Base-by-base conservation (phyloP, 2,797 vertebrate genomes). In the Parauchenoglanis punctatus region DNA sequence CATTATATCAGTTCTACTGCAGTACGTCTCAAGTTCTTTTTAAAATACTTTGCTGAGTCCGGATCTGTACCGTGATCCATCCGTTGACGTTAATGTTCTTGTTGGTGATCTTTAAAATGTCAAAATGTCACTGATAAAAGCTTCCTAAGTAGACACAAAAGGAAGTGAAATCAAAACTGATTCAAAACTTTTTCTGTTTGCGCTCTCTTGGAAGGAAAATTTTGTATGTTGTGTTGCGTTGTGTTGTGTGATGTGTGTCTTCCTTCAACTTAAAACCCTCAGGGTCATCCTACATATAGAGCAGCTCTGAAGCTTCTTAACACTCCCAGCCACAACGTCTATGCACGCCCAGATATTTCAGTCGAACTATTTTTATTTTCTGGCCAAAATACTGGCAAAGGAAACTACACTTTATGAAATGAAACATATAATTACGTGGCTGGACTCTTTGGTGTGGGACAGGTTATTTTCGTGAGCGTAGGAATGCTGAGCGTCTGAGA, bases 231-330 rank as follows among this genome's bases (percentile, higher is more conserved):
- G 40, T 40, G 40, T 40, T 40, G 40, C 49, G 35, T n/a, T 76
- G 35, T 83, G 61, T 49, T 86, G 67, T 75, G 83, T 83, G 8
- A 25, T 77, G 80, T 84, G 40, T 78, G 28, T 81, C 49, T 49
- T 49, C 78, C 78, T 84, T 84, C 73, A 88, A 78, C 65, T 61
- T 15, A 18, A 86, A 91, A 86, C 81, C 25, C 77, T 89, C 87
- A 86, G 87, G 81, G 87, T 87, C 84, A 84, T 87, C 75, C 73
- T 87, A 87, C 84, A 91, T 91, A 83, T 63, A 88, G 81, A 89
- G 76, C 65, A 89, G 86, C 68, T 67, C 49, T 18, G 15, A 68
- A 68, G 46, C 63, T 23, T 54, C 46, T 4, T 61, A 44, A 35
- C 56, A 10, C 58, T 63, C 13, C 13, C 80, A 63, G 70, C 82